A percentile compares a stretch with the other conserved stretches of the same genome.
Conservation (phyloP, 2,888 invertebrate genomes). For the Thalpophila matura region DNA sequence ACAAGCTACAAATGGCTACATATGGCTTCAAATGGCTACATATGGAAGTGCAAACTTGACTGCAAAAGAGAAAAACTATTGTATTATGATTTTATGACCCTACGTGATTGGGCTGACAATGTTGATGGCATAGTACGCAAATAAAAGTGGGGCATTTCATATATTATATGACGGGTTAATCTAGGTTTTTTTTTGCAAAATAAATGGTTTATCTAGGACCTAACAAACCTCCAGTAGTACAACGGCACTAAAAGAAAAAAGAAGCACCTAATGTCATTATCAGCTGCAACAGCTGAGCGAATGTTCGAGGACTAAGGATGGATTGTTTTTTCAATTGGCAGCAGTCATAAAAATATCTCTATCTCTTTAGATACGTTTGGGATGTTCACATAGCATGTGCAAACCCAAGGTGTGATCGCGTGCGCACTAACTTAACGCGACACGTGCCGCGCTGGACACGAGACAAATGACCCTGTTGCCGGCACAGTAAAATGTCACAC, state of each 20-base stretch:
- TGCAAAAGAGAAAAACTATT: constrained; percentile 46
- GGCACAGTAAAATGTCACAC: constrained; percentile 24
- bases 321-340: not conserved
- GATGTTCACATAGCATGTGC: constrained; percentile 21
- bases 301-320: no score
- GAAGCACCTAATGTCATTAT: no score
- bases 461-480: constrained; percentile 45
- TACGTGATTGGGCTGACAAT: constrained; percentile 41
- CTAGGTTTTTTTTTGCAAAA: no score
- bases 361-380: no score
- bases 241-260: no score
- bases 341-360: not conserved
- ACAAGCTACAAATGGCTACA: constrained; percentile 51
- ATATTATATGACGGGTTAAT: no score
- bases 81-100: constrained; percentile 55
- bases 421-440: constrained; percentile 42
- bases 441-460: constrained; percentile 48
- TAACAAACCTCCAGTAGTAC: no score
- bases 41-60: constrained; percentile 9
- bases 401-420: constrained; percentile 51
- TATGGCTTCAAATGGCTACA: constrained; percentile 30
- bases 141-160: constrained; percentile 26
- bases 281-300: no score
- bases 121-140: not conserved
- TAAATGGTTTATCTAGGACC: not conserved